phyloP scores from a whole-genome alignment of 2,888 invertebrate genomes.

The Drosophila gaucha region DNA sequence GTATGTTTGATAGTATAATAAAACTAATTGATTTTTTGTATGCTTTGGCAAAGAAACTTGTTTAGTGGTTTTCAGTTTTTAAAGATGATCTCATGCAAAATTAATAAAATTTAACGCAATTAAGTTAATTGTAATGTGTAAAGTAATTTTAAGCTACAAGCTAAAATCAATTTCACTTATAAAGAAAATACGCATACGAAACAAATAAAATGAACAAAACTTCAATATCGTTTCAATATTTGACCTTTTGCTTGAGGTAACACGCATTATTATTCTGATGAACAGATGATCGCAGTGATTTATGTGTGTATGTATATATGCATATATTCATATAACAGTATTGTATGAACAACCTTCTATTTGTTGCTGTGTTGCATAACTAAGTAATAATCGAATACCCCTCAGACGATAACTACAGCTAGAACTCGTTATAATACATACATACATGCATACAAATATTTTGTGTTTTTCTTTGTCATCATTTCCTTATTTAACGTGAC shows the following conservation, averaged over 20 bases:
- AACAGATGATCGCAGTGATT: slow-evolving; percentile 16
- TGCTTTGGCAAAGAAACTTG: slow-evolving; percentile 39
- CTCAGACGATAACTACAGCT: slow-evolving; percentile 31
- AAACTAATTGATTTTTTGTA: slow-evolving; percentile 5
- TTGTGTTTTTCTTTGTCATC: slow-evolving; percentile 49
- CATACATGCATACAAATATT: not conserved
- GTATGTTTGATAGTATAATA: not conserved
- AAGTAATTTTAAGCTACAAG: slow-evolving; percentile 47
- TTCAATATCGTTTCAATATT: slow-evolving; percentile 26
- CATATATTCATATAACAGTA: not conserved
- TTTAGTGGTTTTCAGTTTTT: slow-evolving; percentile 16
- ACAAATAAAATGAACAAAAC: not conserved
- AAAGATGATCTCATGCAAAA: slow-evolving; percentile 47
- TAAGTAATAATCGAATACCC: slow-evolving; percentile 29
- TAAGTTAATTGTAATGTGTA: slow-evolving; percentile 40
- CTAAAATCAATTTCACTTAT: slow-evolving; percentile 8
- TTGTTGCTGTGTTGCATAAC: slow-evolving; percentile 49
- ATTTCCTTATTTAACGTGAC: slow-evolving; percentile 79
- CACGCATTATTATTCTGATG: slow-evolving; percentile 6
- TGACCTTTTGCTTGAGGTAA: slow-evolving; percentile 42
- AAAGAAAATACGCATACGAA: not conserved
- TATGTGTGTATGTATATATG: not conserved
- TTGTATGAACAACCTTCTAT: slow-evolving; percentile 35
- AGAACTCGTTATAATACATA: slow-evolving; percentile 8
- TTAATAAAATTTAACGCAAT: slow-evolving; percentile 16